phyloP scores from a whole-genome alignment of 2,113 vertebrate genomes.

The Archocentrus centrarchus region DNA sequence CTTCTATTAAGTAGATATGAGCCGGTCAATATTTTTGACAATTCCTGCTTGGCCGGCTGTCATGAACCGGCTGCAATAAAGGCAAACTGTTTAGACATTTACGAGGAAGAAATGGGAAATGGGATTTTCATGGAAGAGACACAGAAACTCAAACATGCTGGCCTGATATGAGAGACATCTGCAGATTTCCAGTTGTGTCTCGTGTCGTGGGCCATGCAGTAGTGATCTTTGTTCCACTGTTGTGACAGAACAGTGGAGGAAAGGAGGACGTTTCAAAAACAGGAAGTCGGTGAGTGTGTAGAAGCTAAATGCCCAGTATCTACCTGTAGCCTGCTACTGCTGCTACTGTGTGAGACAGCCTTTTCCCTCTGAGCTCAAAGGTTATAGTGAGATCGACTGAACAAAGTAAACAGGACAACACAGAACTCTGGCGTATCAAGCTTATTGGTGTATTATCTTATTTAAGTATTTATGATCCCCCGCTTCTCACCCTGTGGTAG shows the following conservation, averaged over 20 bases:
- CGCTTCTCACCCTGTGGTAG: no score
- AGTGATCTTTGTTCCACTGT: conserved; percentile 40
- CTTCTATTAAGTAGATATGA: no score
- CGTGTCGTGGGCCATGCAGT: conserved; percentile 5
- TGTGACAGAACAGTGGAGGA: conserved; percentile 28
- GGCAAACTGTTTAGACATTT: conserved; percentile 54
- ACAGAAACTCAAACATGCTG: conserved; percentile 8
- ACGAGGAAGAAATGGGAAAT: conserved; percentile 39
- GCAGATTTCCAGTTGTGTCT: conserved; percentile 22
- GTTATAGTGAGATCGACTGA: no score
- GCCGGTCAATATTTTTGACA: no score
- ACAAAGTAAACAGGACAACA: no score
- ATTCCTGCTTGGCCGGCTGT: no score
- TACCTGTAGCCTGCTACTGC: conserved; percentile 16
- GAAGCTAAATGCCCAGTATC: background rate
- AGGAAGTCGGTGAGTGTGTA: conserved; percentile 32
- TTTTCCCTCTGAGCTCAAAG: background rate
- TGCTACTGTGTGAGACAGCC: background rate
- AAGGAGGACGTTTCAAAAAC: conserved; percentile 21
- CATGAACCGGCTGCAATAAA: background rate
- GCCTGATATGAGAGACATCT: conserved; percentile 40
- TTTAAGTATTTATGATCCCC: no score
- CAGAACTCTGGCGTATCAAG: no score
- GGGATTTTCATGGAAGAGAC: conserved; percentile 37
- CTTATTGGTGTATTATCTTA: no score